phyloP scores from a whole-genome alignment of 2,797 vertebrate genomes.

The Muscicapa comitata region DNA sequence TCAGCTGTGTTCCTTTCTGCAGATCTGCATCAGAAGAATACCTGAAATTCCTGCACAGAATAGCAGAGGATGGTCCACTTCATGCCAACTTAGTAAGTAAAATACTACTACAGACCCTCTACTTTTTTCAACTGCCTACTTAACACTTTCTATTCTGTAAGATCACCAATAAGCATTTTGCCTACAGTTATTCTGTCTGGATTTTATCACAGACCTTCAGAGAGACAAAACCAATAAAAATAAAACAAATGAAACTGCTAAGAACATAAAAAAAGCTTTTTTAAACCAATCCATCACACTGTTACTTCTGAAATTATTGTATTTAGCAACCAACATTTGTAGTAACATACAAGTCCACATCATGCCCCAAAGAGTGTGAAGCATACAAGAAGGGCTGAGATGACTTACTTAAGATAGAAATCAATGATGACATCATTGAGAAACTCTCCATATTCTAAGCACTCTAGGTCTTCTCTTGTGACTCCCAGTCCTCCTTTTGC shows the following conservation, averaged over 20 bases:
- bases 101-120: neutral
- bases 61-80: neutral
- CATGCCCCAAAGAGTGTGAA: neutral
- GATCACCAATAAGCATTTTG: neutral
- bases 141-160: neutral
- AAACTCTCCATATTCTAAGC: constrained; percentile 87
- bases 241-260: neutral
- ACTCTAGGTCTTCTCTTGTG: constrained; percentile 88
- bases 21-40: neutral
- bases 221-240: neutral
- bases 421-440: constrained; percentile 98
- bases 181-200: neutral
- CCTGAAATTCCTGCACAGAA: neutral
- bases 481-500: constrained; percentile 89
- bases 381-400: neutral
- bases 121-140: neutral
- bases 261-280: neutral
- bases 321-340: neutral
- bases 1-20: neutral
- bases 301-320: neutral
- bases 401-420: constrained; percentile 96
- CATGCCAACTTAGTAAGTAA: neutral
- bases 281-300: neutral
- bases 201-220: neutral
- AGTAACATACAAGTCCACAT: neutral